Evolutionary conservation across 1,140 invertebrate genomes (phyloP), one percentile per base, ranked within the genome.

Genomic region (Megalopta genalis): DNA sequence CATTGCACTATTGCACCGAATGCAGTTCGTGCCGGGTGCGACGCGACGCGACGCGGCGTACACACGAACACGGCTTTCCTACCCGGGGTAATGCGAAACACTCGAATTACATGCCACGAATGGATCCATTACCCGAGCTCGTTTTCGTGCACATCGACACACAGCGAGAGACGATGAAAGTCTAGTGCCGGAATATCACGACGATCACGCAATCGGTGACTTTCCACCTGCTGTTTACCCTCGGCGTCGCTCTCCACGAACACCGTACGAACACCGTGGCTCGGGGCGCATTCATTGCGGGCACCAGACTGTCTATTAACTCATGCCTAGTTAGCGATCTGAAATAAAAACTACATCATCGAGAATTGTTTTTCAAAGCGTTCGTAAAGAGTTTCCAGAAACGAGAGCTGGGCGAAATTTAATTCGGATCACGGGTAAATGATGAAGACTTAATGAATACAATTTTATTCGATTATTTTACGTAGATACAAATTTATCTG

Each of bases 101-200:
- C 70, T 74, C 67, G 77, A 74, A 80, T 74, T 74, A 80, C 77
- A 80, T 64, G 77, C 72, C 72, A 80, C 78, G 54, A 68, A 63
- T 75, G 78, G 78, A 80, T 75, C 72, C 71, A 75, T 80, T 80
- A 76, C 23, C 72, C 64, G 49, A 39, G 72, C 65, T 63, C 78
- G 78, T 65, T 80, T 75, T 80, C 71, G 78, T 73, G 63, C 37
- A 67, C 46, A 80, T 80, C 78, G 78, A 60, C 42, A 46, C 42
- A 46, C 42, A 52, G 18, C 14, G 49, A 73, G 64, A 42, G 52
- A 63, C 72, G 46, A 76, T 66, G 78, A 76, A 80, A 79, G 68
- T 79, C 77, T 74, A 65, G 37, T 49, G 37, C 46, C 63, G 21
- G 46, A 21, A 63, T 80, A 79, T 76, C 71, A 37, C 65, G 46